Conservation (phyloP, 2,113 vertebrate species). For the Sinocyclocheilus grahami region DNA sequence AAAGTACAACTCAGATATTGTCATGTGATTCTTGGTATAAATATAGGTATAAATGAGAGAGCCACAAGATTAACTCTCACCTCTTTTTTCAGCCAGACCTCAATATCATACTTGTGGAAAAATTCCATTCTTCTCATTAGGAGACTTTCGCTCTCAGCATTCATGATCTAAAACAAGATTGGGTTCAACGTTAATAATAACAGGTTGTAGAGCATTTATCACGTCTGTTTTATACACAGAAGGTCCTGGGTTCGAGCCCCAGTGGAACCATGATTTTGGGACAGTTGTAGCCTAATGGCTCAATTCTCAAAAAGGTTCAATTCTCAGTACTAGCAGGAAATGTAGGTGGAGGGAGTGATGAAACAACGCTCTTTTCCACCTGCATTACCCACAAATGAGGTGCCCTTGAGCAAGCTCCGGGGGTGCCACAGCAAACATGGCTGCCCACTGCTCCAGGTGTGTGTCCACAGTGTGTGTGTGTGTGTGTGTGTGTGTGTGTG, state of each 20-base stretch:
- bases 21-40: background rate
- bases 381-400: too few relatives aligned
- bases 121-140: slow-evolving; percentile 80
- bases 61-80: slow-evolving; percentile 62
- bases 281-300: too few relatives aligned
- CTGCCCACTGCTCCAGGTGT: too few relatives aligned
- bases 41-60: background rate
- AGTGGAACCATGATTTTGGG: slow-evolving; percentile 84
- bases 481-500: too few relatives aligned
- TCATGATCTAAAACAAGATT: slow-evolving; percentile 73
- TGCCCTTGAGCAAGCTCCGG: too few relatives aligned
- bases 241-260: slow-evolving; percentile 99
- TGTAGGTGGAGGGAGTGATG: too few relatives aligned
- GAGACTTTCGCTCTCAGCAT: slow-evolving; percentile 71
- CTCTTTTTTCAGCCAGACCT: slow-evolving; percentile 81
- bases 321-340: too few relatives aligned
- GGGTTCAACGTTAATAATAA: background rate
- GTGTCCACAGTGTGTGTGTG: too few relatives aligned
- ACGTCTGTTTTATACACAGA: slow-evolving; percentile 71
- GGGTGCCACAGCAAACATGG: too few relatives aligned
- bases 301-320: too few relatives aligned
- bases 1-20: slow-evolving; percentile 18
- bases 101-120: slow-evolving; percentile 70
- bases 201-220: too few relatives aligned
- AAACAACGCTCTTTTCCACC: too few relatives aligned